Evolutionary conservation across 2,888 invertebrate genomes (phyloP), one percentile per base, ranked within the genome.

Genomic region (Magallana nippona): DNA sequence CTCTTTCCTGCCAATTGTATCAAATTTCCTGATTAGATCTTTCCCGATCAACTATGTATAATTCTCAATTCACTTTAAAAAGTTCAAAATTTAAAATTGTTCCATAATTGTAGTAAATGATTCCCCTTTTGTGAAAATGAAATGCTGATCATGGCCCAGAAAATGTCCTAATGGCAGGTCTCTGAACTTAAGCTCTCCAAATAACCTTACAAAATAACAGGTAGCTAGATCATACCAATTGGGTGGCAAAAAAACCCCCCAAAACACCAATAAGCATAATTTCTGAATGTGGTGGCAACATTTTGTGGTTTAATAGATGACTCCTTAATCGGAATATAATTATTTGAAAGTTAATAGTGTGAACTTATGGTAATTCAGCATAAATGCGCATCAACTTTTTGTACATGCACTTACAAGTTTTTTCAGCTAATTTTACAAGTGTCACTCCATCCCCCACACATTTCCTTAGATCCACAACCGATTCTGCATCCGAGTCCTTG

Each of bases 371-470:
- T n/a, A 44, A 44, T 44, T 44, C 44, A 44, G 44, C 44, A 44
- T 44, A 8, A 44, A 44, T 44, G 44, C 8, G 44, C 8, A 44
- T 8, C 44, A 44, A 44, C 44, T 44, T 44, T 8, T 44, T 44
- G 44, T 44, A 44, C 44, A 44, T 44, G n/a, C 86, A 90, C 90
- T 89, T 88, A 91, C 91, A 88, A 62, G 90, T 84, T 71, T 88
- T 88, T 84, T 90, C 89, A 56, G 89, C 84, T 10, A 91, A 84
- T 55, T 86, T 87, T 3, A 90, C 90, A 22, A 91, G 86, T n/a
- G 90, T 91, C 8, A 87, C 86, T 11, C 91, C 91, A 88, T 91
- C 90, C 1, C 90, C 90, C 3, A 91, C 86, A 84, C 90, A 89
- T 78, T 87, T 89, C 15, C 91, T 85, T 32, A 91, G 83, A 82